Base-by-base conservation (phyloP, 64 coral and sea anemone genomes). In the Cladopsammia gracilis region DNA sequence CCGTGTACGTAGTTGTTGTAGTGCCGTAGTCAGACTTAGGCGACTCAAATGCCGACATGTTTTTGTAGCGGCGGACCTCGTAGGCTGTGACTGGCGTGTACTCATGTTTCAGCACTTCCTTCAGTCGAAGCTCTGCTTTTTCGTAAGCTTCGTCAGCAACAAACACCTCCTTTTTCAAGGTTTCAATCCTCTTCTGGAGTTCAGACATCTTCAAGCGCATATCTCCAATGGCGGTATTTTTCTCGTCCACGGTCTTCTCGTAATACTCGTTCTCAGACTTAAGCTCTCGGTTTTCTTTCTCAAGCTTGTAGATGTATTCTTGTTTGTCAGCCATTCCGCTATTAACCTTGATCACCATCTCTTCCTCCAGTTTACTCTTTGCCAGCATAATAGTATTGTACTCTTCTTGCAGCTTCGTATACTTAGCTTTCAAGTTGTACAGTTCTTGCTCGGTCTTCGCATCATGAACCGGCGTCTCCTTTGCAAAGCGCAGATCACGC, bases 301-400 rank as follows among this genome's bases (percentile, higher is more conserved):
- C 89, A 52, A 91, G 25, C 76, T 91, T 91, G 89, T 91, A 91
- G 66, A 78, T 82, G 67, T 91, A 91, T 22, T 91, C 89, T 19
- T 91, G 89, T 71, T 91, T 91, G 25, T 91, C 89, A 66, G 77
- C 79, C 52, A 91, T 14, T 6, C 64, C 77, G 50, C 82, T 78
- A 42, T 91, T 91, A 52, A 91, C 73, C 8, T 80, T 78, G 25
- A 71, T 71, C 4, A 82, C 89, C 78, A 91, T 83, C 4, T 91
- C 89, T 13, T 91, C 78, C 43, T 91, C 89, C 44, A 91, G 7
- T 11, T 83, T 91, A 42, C 71, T 62, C 25, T 91, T 91, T 83
- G 77, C 78, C 45, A 65, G 64, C 78, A 91, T 61, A 22, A 91
- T 9, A 19, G 71, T 72, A 24, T 83, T 71, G 78, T 83, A 91